phyloP scores from a whole-genome alignment of 2,888 invertebrate species.

The Patella caerulea region DNA sequence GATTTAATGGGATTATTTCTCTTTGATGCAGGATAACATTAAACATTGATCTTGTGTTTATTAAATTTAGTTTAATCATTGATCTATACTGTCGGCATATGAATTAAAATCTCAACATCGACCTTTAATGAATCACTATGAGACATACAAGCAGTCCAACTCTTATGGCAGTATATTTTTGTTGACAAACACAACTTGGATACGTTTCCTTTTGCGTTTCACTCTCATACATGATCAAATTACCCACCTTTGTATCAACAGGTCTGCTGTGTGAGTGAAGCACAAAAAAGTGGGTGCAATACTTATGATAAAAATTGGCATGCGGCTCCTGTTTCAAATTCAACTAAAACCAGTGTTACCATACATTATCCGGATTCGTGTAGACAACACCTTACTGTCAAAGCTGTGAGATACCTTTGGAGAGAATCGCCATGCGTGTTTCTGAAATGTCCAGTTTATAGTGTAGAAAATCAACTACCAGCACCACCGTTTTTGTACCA shows the following conservation, averaged over 20 bases:
- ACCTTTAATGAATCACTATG: no score
- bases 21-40: no score
- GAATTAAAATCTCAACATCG: no score
- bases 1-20: no score
- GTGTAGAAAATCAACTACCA: slow-evolving; percentile 8
- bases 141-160: no score
- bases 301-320: background rate
- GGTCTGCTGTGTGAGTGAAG: background rate
- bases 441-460: slow-evolving; percentile 19
- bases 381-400: background rate
- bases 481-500: background rate
- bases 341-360: background rate
- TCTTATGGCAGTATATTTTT: no score
- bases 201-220: no score
- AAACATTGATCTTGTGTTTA: no score
- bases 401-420: slow-evolving; percentile 17
- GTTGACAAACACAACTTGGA: no score
- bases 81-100: no score
- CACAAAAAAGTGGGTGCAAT: background rate
- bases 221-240: no score
- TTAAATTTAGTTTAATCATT: no score
- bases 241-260: background rate
- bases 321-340: background rate
- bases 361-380: background rate
- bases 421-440: slow-evolving; percentile 15